Percentiles rank a stretch among this genome's conserved stretches.
phyloP scores from a whole-genome alignment of 2,797 vertebrate species.

The Gymnoscopelus braueri region DNA sequence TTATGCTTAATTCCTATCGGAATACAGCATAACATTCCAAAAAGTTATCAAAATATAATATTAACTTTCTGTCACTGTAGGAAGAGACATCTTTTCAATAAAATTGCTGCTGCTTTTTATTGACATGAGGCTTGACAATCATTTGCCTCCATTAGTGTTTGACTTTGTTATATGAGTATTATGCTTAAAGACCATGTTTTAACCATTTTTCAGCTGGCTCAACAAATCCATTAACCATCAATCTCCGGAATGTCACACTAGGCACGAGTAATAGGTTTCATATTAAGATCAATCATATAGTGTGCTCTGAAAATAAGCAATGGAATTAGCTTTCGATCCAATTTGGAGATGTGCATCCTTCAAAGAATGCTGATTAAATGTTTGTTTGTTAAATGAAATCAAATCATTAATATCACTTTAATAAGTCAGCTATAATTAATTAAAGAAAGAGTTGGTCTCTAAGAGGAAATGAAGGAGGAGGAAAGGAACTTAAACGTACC shows the following conservation, averaged over 20 bases:
- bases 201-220: too few species aligned
- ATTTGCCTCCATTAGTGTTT: conserved; percentile 4
- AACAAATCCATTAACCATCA: conserved; percentile 41
- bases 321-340: conserved; percentile 33
- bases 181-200: not conserved
- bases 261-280: conserved; percentile 45
- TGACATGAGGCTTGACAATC: conserved; percentile 23
- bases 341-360: conserved; percentile 30
- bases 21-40: too few species aligned
- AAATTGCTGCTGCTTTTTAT: not conserved
- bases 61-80: conserved; percentile 15
- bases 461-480: not conserved
- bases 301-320: conserved; percentile 26
- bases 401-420: conserved; percentile 29
- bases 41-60: too few species aligned
- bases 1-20: too few species aligned
- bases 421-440: conserved; percentile 55
- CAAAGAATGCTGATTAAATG: conserved; percentile 24
- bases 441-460: conserved; percentile 18
- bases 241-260: conserved; percentile 38
- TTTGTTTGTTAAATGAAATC: conserved; percentile 22
- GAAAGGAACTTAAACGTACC: too few species aligned
- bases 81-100: conserved; percentile 15
- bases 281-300: conserved; percentile 43
- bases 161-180: conserved; percentile 2